A percentile compares a stretch with the other conserved stretches of the same genome.
Conservation (phyloP, 2,888 invertebrate genomes). For the Bedellia somnulentella region DNA sequence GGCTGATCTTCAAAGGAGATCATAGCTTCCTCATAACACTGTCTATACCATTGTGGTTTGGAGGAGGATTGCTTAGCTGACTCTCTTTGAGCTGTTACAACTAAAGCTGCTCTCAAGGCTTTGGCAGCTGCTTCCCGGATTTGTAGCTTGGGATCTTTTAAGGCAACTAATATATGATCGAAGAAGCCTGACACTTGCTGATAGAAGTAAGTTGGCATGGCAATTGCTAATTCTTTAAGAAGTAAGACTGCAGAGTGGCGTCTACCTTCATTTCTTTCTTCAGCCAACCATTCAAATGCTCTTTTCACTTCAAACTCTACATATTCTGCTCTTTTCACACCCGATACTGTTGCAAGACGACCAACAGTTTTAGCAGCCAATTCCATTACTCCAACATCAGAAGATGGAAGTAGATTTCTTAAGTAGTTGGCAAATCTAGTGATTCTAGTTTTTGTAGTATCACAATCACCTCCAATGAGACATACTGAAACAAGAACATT, state of each 20-base stretch:
- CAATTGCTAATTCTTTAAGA: constrained; percentile 89
- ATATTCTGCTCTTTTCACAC: constrained; percentile 93
- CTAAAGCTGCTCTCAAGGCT: constrained; percentile 90
- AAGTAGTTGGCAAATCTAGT: constrained; percentile 92
- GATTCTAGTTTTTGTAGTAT: constrained; percentile 86
- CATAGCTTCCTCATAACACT: constrained; percentile 89
- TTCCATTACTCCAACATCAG: constrained; percentile 93
- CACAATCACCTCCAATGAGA: constrained; percentile 90
- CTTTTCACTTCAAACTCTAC: constrained; percentile 97
- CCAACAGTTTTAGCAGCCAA: constrained; percentile 95
- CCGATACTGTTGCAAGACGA: constrained; percentile 85
- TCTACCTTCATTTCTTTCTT: constrained; percentile 88
- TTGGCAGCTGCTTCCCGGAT: constrained; percentile 93
- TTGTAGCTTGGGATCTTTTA: constrained; percentile 87
- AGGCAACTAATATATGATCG: constrained; percentile 88
- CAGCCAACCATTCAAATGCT: constrained; percentile 93
- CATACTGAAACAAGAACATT: constrained; percentile 67
- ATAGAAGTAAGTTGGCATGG: constrained; percentile 96
- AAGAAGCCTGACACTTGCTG: constrained; percentile 93
- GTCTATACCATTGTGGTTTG: constrained; percentile 89
- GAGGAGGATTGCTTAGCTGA: constrained; percentile 89
- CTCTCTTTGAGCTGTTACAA: constrained; percentile 94
- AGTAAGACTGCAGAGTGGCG: constrained; percentile 91
- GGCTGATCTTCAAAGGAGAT: constrained; percentile 72
- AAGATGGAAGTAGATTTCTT: constrained; percentile 85